phyloP scores from a whole-genome alignment of 2,888 invertebrate genomes.

The Dinocampus coccinellae region DNA sequence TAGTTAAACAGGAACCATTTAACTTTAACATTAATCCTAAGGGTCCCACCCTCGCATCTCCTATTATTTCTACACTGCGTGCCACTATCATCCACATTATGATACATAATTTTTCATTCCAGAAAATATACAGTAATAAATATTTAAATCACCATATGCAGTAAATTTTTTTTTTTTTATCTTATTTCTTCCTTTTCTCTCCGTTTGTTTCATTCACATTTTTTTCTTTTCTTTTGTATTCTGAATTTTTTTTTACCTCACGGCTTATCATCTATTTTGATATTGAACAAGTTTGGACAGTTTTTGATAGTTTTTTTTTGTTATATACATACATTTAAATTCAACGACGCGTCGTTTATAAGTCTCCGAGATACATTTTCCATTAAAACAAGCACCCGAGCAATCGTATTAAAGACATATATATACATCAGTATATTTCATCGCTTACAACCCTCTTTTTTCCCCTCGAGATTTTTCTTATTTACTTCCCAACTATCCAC shows the following conservation, averaged over 20 bases:
- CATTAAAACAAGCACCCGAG: background rate
- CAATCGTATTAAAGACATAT: background rate
- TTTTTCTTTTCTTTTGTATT: too few relatives aligned
- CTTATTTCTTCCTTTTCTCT: too few relatives aligned
- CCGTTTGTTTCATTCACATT: too few relatives aligned
- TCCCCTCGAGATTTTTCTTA: background rate
- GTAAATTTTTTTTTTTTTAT: conserved; percentile 16
- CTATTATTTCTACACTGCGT: too few relatives aligned
- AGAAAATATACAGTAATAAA: background rate
- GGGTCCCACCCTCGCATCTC: background rate
- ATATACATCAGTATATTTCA: background rate
- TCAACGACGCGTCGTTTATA: background rate
- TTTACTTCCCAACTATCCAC: background rate
- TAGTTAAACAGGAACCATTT: conserved; percentile 44
- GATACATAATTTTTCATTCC: background rate
- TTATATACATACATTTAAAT: background rate
- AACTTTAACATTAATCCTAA: conserved; percentile 21
- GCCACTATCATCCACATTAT: background rate
- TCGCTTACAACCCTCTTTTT: background rate
- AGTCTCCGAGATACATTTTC: background rate
- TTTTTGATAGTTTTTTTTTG: background rate
- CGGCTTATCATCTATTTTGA: too few relatives aligned
- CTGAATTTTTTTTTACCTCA: too few relatives aligned
- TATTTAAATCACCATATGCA: background rate
- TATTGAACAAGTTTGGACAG: background rate